A percentile compares a stretch with the other conserved stretches of the same genome.
Evolutionary conservation across 2,797 vertebrate species (phyloP).

Genomic region (Agapornis canus): DNA sequence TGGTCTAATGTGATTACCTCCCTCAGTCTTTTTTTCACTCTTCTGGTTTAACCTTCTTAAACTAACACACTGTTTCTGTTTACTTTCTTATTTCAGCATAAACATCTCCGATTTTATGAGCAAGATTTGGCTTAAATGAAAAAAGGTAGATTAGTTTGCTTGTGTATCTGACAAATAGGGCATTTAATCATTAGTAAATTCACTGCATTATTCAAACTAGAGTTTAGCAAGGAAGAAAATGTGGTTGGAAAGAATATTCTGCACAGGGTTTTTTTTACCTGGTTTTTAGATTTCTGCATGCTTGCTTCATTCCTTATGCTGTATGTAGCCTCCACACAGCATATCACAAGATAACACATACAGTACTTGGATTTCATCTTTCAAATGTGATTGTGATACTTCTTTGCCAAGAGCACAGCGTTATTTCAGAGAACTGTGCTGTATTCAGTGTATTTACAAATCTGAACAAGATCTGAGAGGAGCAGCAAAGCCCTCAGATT

Average conservation of each 20-base stretch:
- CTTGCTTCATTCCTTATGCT: background rate
- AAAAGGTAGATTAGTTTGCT: background rate
- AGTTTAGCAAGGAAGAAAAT: background rate
- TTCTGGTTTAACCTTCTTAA: background rate
- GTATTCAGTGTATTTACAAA: background rate
- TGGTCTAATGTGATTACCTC: background rate
- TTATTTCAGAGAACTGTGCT: background rate
- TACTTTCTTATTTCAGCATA: background rate
- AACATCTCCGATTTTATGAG: background rate
- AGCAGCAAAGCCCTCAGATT: background rate
- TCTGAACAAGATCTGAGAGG: background rate
- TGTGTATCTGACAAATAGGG: background rate
- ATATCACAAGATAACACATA: background rate
- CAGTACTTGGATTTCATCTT: background rate
- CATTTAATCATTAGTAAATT: background rate
- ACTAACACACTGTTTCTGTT: background rate
- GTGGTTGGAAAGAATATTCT: background rate
- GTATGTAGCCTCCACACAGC: background rate
- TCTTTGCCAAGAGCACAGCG: rapidly evolving
- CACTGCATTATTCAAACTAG: background rate
- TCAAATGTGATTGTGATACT: background rate
- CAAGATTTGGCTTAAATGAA: background rate
- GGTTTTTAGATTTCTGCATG: background rate
- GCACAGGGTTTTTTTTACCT: background rate
- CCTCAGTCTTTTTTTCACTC: background rate